phyloP scores from a whole-genome alignment of 2,113 vertebrate genomes.

The Malurus cyaneus region DNA sequence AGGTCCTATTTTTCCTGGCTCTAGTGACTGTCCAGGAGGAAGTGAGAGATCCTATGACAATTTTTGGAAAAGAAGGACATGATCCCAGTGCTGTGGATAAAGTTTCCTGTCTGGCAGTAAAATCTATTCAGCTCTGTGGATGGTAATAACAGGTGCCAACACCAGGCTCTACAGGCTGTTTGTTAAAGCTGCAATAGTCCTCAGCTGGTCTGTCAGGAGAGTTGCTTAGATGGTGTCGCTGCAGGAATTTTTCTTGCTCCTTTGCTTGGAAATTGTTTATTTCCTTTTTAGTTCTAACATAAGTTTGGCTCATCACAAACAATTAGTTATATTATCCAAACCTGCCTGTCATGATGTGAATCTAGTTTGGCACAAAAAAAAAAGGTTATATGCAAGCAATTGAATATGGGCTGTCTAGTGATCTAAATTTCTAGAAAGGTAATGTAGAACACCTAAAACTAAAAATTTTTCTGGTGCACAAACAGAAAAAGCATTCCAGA shows the following conservation, averaged over 20 bases:
- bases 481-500: background rate
- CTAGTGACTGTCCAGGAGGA: constrained; percentile 47
- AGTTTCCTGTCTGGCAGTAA: constrained; percentile 53
- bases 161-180: background rate
- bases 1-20: constrained; percentile 63
- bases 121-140: background rate
- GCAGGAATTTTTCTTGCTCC: background rate
- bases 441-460: background rate
- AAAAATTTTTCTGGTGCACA: background rate
- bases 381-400: background rate
- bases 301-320: background rate
- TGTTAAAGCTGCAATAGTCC: background rate
- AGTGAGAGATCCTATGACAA: constrained; percentile 53
- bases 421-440: background rate
- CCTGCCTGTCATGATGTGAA: background rate
- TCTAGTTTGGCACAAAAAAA: background rate
- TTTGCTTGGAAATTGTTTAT: background rate
- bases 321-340: background rate
- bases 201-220: background rate
- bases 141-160: constrained; percentile 54
- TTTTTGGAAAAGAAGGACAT: constrained; percentile 51
- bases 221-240: background rate
- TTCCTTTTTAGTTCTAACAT: background rate
- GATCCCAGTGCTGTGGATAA: constrained; percentile 32
- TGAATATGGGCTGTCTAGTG: background rate